Percentiles rank a stretch among this genome's conserved stretches.
Conservation (phyloP, 2,113 vertebrate species). For the Chloropsis hardwickii region DNA sequence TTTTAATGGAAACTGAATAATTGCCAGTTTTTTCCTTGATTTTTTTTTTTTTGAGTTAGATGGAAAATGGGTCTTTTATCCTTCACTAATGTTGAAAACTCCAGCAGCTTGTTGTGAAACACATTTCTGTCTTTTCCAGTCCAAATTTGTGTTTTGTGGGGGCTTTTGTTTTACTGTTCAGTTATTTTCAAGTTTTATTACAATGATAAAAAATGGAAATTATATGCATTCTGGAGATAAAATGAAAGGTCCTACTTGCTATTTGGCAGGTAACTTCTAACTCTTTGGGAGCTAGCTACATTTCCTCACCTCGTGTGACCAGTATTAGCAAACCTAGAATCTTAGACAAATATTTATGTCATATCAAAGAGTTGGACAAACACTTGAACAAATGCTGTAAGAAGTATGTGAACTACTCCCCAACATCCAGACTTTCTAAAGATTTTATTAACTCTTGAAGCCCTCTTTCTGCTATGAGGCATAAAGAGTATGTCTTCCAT, state of each 20-base stretch:
- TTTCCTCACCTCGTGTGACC: not conserved
- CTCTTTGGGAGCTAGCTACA: not conserved
- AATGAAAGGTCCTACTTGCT: not conserved
- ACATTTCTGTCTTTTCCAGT: not conserved
- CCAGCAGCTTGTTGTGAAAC: not conserved
- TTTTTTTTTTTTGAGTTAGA: not conserved
- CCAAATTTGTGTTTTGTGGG: not conserved
- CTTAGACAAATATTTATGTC: rapidly evolving
- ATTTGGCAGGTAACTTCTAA: not conserved
- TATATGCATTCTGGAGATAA: not conserved
- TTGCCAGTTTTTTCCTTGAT: not conserved
- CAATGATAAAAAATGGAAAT: not conserved
- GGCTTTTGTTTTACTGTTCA: not conserved
- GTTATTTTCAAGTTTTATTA: not conserved
- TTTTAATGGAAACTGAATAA: not conserved
- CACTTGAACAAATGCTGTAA: not conserved
- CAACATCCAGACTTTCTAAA: not conserved
- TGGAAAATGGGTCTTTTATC: not conserved
- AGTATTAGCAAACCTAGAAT: not conserved
- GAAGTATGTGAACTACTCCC: not conserved
- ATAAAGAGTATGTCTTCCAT: not conserved
- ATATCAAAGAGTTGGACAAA: not conserved
- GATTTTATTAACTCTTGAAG: not conserved
- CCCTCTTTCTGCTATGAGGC: too few species aligned
- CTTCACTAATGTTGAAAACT: not conserved